A percentile compares a stretch with the other conserved stretches of the same genome.
phyloP scores from a whole-genome alignment of 2,113 vertebrate genomes.

The Manacus vitellinus region DNA sequence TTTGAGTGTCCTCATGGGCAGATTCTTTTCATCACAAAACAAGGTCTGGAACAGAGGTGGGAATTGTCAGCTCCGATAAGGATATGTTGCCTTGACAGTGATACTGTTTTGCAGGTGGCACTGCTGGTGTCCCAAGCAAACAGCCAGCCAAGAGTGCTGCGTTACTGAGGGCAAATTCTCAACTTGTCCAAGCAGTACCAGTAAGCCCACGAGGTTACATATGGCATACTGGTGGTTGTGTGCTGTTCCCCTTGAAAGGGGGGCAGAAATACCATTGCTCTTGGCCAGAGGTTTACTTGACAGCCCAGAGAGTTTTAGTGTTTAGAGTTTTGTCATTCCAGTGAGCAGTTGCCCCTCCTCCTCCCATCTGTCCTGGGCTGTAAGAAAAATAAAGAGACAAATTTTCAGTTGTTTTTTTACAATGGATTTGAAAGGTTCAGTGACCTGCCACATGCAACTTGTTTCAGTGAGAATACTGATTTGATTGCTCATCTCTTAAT shows the following conservation, averaged over 20 bases:
- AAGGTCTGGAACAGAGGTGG: not conserved
- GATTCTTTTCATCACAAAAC: not conserved
- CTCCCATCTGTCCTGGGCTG: not conserved
- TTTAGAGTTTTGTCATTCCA: not conserved
- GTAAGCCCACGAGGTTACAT: rapidly evolving
- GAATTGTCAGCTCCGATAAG: not conserved
- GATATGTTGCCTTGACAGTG: not conserved
- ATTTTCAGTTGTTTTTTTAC: not conserved
- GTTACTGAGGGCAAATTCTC: not conserved
- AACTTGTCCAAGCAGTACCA: not conserved
- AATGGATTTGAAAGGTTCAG: not conserved
- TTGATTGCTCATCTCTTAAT: not conserved
- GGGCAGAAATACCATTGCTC: not conserved
- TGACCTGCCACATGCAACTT: not conserved
- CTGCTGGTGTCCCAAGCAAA: not conserved
- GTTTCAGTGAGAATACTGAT: not conserved
- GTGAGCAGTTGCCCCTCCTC: not conserved
- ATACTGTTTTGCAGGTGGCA: not conserved
- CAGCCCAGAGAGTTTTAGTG: not conserved
- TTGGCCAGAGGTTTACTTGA: not conserved
- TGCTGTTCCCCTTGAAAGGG: not conserved
- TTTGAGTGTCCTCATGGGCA: not conserved
- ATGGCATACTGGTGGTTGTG: not conserved
- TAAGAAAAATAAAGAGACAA: not conserved
- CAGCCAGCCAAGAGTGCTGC: not conserved